A percentile compares a stretch with the other conserved stretches of the same genome.
phyloP scores from a whole-genome alignment of 2,797 vertebrate genomes.

The Artibeus lituratus region DNA sequence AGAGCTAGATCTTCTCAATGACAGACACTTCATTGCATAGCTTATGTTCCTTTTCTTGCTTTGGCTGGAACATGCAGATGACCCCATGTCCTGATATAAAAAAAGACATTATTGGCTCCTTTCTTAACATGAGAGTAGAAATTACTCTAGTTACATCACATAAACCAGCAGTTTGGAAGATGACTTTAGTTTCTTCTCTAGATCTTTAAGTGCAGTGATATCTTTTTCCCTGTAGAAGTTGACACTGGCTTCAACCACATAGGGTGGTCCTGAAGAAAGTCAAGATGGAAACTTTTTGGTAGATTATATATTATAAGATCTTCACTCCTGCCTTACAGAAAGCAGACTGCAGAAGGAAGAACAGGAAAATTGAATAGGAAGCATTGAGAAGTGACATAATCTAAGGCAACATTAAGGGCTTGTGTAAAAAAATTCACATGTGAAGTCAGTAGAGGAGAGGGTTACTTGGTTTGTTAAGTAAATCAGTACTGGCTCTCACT shows the following conservation, averaged over 20 bases:
- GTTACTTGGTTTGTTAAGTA: neutral
- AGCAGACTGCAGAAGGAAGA: neutral
- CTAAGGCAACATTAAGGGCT: neutral
- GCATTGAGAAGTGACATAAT: neutral
- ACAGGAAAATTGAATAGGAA: neutral
- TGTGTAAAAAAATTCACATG: neutral
- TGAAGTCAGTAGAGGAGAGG: neutral
- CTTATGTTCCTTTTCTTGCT: neutral
- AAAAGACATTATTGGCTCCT: neutral
- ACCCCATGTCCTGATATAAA: neutral
- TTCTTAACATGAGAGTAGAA: neutral
- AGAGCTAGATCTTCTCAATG: neutral
- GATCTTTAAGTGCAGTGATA: neutral
- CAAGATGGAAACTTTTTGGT: neutral
- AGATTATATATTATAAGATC: neutral
- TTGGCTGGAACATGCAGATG: neutral
- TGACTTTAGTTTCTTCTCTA: neutral
- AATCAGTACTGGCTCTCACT: neutral
- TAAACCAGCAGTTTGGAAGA: conserved; percentile 32
- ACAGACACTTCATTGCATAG: neutral
- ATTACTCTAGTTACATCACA: neutral
- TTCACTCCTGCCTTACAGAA: neutral
- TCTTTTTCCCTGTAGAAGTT: conserved; percentile 3
- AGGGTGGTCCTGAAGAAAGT: conserved; percentile 2
- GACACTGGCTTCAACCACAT: conserved; percentile 5